Percentiles rank a stretch among this genome's conserved stretches.
These are phyloP conservation scores for Ondatra zibethicus DNA, from an alignment of 2,113 vertebrate genomes.

Conservation along the genomic window DNA sequence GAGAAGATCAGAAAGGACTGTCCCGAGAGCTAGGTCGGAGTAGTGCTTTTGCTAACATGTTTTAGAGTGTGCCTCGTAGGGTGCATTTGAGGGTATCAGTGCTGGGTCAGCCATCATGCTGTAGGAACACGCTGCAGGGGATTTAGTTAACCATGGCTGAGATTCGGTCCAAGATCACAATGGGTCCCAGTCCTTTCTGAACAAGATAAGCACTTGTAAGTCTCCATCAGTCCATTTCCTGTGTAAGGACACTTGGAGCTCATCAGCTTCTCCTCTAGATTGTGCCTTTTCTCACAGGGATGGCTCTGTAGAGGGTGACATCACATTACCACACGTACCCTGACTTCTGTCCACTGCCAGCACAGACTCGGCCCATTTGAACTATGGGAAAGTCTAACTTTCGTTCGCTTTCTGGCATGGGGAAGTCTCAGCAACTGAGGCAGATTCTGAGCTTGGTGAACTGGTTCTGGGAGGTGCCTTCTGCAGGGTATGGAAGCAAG, in stretches of 20 bases:
- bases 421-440: not conserved
- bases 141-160: slow-evolving; percentile 80
- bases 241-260: not conserved
- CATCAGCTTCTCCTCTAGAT: not conserved
- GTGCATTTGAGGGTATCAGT: slow-evolving; percentile 87
- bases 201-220: slow-evolving; percentile 79
- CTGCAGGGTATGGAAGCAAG: too few species aligned
- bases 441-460: not conserved
- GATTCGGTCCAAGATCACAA: slow-evolving; percentile 37
- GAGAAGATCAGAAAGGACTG: slow-evolving; percentile 90
- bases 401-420: not conserved
- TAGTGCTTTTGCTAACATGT: slow-evolving; percentile 86
- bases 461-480: not conserved
- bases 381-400: not conserved
- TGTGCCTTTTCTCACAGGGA: not conserved
- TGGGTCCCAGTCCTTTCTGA: slow-evolving; percentile 81
- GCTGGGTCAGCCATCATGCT: slow-evolving; percentile 87
- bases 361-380: accelerated
- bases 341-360: not conserved
- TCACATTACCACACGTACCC: not conserved
- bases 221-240: slow-evolving; percentile 74
- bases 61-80: slow-evolving; percentile 86
- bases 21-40: slow-evolving; percentile 86
- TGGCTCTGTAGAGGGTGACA: not conserved
- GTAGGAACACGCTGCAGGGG: slow-evolving; percentile 72